A percentile compares a stretch with the other conserved stretches of the same genome.
Evolutionary conservation across 2,888 invertebrate genomes (phyloP).

Genomic region (Spodoptera littoralis): DNA sequence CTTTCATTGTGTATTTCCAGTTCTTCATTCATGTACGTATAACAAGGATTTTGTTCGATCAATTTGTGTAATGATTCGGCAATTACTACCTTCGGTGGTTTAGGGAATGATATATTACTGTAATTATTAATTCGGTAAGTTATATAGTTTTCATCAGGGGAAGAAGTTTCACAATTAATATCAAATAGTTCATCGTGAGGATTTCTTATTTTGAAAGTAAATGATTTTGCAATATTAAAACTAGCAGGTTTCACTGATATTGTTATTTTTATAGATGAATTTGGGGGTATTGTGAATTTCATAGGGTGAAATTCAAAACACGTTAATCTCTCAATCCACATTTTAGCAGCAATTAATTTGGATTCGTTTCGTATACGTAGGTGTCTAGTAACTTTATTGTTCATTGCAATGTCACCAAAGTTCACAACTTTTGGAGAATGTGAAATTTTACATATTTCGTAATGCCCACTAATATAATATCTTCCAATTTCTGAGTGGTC

Average conservation of each 20-base stretch:
- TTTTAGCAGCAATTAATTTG: slow-evolving; percentile 71
- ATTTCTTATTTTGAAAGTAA: slow-evolving; percentile 75
- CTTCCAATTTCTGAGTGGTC: slow-evolving; percentile 83
- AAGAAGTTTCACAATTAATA: slow-evolving; percentile 21
- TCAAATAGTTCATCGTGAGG: slow-evolving; percentile 62
- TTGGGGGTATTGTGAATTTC: slow-evolving; percentile 74
- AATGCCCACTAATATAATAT: slow-evolving; percentile 88
- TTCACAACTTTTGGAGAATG: slow-evolving; percentile 82
- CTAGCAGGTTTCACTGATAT: slow-evolving; percentile 73
- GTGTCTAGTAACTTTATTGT: slow-evolving; percentile 71
- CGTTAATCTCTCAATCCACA: slow-evolving; percentile 75
- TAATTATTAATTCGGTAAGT: slow-evolving; percentile 67
- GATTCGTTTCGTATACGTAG: slow-evolving; percentile 84
- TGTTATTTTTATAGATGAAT: slow-evolving; percentile 68
- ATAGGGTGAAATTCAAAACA: slow-evolving; percentile 80
- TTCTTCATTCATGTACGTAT: slow-evolving; percentile 70
- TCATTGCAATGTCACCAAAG: slow-evolving; percentile 80
- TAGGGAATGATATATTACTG: slow-evolving; percentile 67
- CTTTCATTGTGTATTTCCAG: slow-evolving; percentile 32
- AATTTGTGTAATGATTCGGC: slow-evolving; percentile 79
- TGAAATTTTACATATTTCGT: slow-evolving; percentile 82
- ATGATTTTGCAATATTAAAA: slow-evolving; percentile 65
- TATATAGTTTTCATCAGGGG: slow-evolving; percentile 66
- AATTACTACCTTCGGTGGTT: slow-evolving; percentile 53
- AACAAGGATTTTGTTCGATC: slow-evolving; percentile 66